Evolutionary conservation across 2,888 invertebrate species (phyloP).

Genomic region (Lypha dubia): DNA sequence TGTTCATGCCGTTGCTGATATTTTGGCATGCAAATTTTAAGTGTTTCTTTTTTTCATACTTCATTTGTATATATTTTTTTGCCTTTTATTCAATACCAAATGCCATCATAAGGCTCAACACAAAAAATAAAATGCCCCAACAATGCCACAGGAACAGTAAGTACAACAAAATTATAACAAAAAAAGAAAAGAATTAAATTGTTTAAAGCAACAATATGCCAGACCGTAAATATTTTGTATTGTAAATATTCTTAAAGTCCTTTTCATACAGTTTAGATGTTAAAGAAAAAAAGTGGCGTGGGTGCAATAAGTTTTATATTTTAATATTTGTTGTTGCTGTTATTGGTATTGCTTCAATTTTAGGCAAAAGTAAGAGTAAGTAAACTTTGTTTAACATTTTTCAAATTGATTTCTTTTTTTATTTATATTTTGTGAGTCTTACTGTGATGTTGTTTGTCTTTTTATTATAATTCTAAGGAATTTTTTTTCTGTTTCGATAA

Average conservation of each 20-base stretch:
- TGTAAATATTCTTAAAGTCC: slow-evolving; percentile 27
- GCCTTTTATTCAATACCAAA: slow-evolving; percentile 71
- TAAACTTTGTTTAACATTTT: slow-evolving; percentile 73
- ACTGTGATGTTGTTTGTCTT: slow-evolving; percentile 24
- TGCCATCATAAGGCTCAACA: slow-evolving; percentile 63
- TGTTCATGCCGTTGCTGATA: slow-evolving; percentile 28
- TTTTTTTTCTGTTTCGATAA: slow-evolving; percentile 51
- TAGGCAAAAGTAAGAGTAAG: slow-evolving; percentile 69
- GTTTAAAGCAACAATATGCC: slow-evolving; percentile 68
- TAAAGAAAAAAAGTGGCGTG: slow-evolving; percentile 9
- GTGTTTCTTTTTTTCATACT: slow-evolving; percentile 58
- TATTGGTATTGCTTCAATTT: not conserved
- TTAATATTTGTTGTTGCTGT: slow-evolving; percentile 28
- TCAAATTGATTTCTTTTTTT: slow-evolving; percentile 44
- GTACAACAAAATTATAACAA: slow-evolving; percentile 29
- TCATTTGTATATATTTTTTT: slow-evolving; percentile 68
- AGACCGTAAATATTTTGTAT: slow-evolving; percentile 56
- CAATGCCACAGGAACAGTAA: slow-evolving; percentile 38
- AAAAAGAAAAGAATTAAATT: too few relatives aligned
- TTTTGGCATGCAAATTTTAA: slow-evolving; percentile 71
- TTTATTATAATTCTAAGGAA: slow-evolving; percentile 56
- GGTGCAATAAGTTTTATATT: slow-evolving; percentile 23
- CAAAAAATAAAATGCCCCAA: slow-evolving; percentile 41
- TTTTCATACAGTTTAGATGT: slow-evolving; percentile 11
- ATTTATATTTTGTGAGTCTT: slow-evolving; percentile 17